phyloP scores from a whole-genome alignment of 2,113 vertebrate species.

The Panthera uncia region DNA sequence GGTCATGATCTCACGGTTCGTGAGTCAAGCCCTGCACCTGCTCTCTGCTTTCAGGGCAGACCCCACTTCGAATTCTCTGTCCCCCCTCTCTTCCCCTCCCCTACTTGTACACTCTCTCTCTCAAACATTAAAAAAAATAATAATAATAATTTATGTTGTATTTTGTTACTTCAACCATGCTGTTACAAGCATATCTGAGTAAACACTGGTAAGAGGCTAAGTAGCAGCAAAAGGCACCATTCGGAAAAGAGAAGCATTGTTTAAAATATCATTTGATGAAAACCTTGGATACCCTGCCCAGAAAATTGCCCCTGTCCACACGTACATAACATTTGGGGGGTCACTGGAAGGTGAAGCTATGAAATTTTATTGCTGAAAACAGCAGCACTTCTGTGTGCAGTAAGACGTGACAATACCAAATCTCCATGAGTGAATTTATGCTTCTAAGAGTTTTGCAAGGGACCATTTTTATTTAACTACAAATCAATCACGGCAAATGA shows the following conservation, averaged over 20 bases:
- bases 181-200: not conserved
- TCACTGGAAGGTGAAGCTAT: not conserved
- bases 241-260: not conserved
- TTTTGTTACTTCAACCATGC: not conserved
- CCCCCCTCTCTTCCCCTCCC: no score
- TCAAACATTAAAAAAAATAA: no score
- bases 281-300: fast-evolving
- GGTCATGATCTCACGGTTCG: no score
- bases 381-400: not conserved
- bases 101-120: no score
- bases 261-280: not conserved
- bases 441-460: not conserved
- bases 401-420: not conserved
- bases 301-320: not conserved
- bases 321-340: no score
- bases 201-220: not conserved
- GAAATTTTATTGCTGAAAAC: not conserved
- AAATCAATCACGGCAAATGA: not conserved
- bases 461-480: not conserved
- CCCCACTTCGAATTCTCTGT: no score
- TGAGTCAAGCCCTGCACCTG: no score
- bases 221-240: not conserved
- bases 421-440: not conserved
- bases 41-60: no score
- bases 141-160: not conserved